Percentiles rank a stretch among this genome's conserved stretches.
phyloP scores from a whole-genome alignment of 2,113 vertebrate genomes.

The Empidonax traillii region DNA sequence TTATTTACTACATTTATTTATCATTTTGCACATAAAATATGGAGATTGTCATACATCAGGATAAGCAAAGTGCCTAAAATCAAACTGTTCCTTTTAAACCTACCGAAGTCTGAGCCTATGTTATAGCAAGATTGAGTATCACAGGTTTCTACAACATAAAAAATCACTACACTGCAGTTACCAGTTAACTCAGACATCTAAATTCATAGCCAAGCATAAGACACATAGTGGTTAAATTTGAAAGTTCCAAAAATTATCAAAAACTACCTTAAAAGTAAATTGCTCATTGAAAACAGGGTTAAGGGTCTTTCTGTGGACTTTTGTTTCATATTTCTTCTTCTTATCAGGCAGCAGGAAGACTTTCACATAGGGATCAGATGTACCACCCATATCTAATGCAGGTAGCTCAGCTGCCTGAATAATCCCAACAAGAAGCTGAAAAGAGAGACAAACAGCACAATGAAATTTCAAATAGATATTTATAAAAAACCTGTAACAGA shows the following conservation, averaged over 20 bases:
- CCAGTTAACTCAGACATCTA: neutral
- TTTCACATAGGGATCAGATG: slow-evolving; percentile 84
- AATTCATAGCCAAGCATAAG: neutral
- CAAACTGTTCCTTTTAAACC: neutral
- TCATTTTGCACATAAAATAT: neutral
- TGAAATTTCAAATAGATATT: neutral
- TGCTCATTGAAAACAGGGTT: slow-evolving; percentile 86
- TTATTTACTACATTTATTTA: neutral
- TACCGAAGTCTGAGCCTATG: neutral
- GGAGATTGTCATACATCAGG: neutral
- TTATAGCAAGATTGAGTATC: neutral
- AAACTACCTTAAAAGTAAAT: slow-evolving; percentile 85
- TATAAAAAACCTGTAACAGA: slow-evolving; percentile 1
- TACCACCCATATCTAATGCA: slow-evolving; percentile 85
- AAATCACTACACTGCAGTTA: neutral
- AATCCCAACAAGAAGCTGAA: slow-evolving; percentile 84
- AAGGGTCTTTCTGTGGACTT: slow-evolving; percentile 85
- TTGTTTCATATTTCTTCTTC: slow-evolving; percentile 86
- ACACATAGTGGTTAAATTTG: neutral
- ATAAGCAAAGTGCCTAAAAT: neutral
- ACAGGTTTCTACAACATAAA: neutral
- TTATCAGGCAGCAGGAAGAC: slow-evolving; percentile 84
- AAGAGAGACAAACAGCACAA: slow-evolving; percentile 19
- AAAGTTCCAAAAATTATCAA: neutral
- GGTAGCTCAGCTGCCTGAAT: slow-evolving; percentile 85